phyloP scores from a whole-genome alignment of 2,797 vertebrate species.

The Hephaestus fuliginosus region DNA sequence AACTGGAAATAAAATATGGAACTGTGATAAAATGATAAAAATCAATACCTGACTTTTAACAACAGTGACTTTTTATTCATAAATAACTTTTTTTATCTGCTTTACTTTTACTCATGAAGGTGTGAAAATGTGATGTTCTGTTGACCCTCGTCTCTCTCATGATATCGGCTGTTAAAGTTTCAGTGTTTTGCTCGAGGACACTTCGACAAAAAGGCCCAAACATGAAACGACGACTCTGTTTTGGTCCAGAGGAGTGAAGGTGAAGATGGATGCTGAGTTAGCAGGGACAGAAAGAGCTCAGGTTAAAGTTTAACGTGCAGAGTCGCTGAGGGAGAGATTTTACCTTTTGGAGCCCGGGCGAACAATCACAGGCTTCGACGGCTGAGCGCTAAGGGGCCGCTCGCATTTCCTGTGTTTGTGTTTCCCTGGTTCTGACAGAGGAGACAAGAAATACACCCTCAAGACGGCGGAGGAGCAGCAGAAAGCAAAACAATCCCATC shows the following conservation, averaged over 20 bases:
- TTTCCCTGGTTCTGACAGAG: slow-evolving; percentile 83
- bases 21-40: neutral
- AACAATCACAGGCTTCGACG: slow-evolving; percentile 80
- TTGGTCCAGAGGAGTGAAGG: neutral
- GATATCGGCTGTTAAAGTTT: neutral
- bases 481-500: neutral
- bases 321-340: neutral
- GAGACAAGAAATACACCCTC: slow-evolving; percentile 22
- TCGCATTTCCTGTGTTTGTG: slow-evolving; percentile 89
- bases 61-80: neutral
- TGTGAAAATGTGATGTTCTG: neutral
- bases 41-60: neutral
- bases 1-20: neutral
- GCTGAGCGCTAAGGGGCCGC: slow-evolving; percentile 75
- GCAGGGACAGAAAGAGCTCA: neutral
- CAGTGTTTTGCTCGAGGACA: neutral
- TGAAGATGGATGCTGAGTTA: neutral
- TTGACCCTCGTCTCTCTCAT: neutral
- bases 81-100: neutral
- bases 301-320: neutral
- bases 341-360: slow-evolving; percentile 85
- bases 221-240: neutral
- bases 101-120: neutral
- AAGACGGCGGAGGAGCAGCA: neutral
- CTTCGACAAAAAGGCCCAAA: neutral